Percentiles rank a stretch among this genome's conserved stretches.
Evolutionary conservation across 2,113 vertebrate species (phyloP).

Genomic region (Pristiophorus japonicus): DNA sequence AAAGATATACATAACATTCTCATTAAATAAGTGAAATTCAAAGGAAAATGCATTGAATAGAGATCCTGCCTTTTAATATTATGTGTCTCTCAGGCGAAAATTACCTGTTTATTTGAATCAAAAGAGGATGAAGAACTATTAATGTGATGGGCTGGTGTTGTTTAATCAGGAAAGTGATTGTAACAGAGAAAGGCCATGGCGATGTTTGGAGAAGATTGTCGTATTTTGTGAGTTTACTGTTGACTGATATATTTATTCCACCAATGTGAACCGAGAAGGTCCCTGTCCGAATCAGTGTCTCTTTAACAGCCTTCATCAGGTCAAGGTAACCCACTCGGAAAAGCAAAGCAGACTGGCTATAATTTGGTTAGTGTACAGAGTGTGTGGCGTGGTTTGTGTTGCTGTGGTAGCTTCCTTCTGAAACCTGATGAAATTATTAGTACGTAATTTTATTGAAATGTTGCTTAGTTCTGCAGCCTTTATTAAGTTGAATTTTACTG

Average conservation of each 20-base stretch:
- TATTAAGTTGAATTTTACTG: not conserved
- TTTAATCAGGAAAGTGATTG: not conserved
- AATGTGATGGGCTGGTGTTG: not conserved
- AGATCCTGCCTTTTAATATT: not conserved
- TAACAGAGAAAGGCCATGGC: not conserved
- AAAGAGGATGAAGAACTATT: not conserved
- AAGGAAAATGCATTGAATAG: not conserved
- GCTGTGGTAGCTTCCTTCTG: not conserved
- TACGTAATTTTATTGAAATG: constrained; percentile 1
- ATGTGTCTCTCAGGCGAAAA: not conserved
- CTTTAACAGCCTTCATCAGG: not conserved
- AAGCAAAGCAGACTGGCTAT: not conserved
- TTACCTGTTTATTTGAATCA: not conserved
- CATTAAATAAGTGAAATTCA: not conserved
- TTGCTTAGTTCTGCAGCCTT: not conserved
- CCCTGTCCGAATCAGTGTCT: not conserved
- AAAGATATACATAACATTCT: not conserved
- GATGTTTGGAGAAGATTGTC: not conserved
- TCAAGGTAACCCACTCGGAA: not conserved
- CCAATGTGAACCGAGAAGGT: not conserved
- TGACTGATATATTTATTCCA: not conserved
- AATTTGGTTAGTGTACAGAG: not conserved
- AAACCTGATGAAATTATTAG: not conserved
- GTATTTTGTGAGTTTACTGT: not conserved
- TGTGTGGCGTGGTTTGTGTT: not conserved